Conservation (phyloP, 2,113 vertebrate genomes). For the Triplophysa tibetana region DNA sequence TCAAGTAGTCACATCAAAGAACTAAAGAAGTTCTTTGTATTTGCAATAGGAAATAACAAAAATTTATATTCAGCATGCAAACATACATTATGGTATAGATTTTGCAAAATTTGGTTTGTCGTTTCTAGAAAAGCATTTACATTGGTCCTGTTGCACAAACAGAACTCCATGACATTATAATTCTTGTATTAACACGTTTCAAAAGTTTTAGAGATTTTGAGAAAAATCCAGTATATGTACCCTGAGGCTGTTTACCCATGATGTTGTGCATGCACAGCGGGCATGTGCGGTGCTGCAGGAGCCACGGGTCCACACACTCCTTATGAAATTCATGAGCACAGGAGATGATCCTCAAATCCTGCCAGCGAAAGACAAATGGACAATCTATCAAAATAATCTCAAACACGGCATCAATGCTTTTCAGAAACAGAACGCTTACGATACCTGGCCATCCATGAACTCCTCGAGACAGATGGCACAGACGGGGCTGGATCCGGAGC, state of each 20-base stretch:
- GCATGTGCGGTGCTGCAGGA: constrained; percentile 91
- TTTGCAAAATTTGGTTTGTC: too few relatives aligned
- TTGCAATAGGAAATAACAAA: too few relatives aligned
- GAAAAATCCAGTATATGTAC: constrained; percentile 6
- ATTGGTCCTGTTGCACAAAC: too few relatives aligned
- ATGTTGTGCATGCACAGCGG: constrained; percentile 99
- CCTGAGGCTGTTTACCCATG: constrained; percentile 79
- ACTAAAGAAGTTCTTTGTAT: too few relatives aligned
- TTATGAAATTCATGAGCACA: constrained; percentile 96
- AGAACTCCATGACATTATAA: too few relatives aligned
- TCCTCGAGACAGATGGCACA: constrained; percentile 97
- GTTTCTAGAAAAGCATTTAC: too few relatives aligned
- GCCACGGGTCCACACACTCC: constrained; percentile 94
- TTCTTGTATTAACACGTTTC: too few relatives aligned
- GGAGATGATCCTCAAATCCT: constrained; percentile 95
- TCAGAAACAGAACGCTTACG: too few relatives aligned
- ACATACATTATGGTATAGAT: too few relatives aligned
- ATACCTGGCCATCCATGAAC: constrained; percentile 94
- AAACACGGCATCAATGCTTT: background rate
- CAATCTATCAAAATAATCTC: background rate
- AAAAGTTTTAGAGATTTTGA: background rate
- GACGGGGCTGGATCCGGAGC: constrained; percentile 86
- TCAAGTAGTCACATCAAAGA: too few relatives aligned
- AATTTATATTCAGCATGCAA: too few relatives aligned
- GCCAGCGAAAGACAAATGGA: constrained; percentile 45